Conservation (phyloP, 2,113 vertebrate species). For the Engraulis encrasicolus region DNA sequence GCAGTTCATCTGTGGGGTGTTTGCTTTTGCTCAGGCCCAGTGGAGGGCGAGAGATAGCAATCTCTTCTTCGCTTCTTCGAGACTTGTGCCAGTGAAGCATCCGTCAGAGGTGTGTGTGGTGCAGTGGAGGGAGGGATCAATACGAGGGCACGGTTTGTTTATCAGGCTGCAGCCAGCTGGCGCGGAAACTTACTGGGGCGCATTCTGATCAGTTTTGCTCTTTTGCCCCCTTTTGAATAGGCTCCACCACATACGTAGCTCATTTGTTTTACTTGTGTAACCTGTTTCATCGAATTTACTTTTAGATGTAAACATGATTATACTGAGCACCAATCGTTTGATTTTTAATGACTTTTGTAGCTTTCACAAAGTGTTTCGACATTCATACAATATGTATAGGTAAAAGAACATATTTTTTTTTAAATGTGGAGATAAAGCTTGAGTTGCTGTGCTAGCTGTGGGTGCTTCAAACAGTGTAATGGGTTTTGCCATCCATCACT, state of each 20-base stretch:
- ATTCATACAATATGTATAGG: neutral
- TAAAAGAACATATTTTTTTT: neutral
- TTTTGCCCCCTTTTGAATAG: slow-evolving; percentile 62
- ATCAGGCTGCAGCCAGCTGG: slow-evolving; percentile 48
- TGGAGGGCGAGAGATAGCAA: slow-evolving; percentile 71
- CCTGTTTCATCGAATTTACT: neutral
- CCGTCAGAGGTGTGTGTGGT: slow-evolving; percentile 60
- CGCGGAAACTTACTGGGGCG: slow-evolving; percentile 51
- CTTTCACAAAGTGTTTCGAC: neutral
- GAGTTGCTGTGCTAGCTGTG: neutral
- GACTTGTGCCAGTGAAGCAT: slow-evolving; percentile 62
- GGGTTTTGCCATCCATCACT: neutral
- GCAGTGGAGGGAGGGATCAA: slow-evolving; percentile 67
- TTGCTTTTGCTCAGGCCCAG: slow-evolving; percentile 54
- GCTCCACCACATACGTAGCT: slow-evolving; percentile 57
- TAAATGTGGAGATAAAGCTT: neutral
- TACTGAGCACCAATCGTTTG: neutral
- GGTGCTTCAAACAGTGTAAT: neutral
- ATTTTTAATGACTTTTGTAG: neutral
- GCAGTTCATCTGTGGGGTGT: slow-evolving; percentile 41
- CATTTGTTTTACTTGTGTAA: slow-evolving; percentile 42
- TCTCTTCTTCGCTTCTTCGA: slow-evolving; percentile 70
- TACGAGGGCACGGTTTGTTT: slow-evolving; percentile 55
- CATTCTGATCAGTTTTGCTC: slow-evolving; percentile 56
- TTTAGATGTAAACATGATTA: neutral